These are phyloP conservation scores for Aphrophora alni DNA, from an alignment of 2,888 invertebrate species.

Conservation along the genomic window DNA sequence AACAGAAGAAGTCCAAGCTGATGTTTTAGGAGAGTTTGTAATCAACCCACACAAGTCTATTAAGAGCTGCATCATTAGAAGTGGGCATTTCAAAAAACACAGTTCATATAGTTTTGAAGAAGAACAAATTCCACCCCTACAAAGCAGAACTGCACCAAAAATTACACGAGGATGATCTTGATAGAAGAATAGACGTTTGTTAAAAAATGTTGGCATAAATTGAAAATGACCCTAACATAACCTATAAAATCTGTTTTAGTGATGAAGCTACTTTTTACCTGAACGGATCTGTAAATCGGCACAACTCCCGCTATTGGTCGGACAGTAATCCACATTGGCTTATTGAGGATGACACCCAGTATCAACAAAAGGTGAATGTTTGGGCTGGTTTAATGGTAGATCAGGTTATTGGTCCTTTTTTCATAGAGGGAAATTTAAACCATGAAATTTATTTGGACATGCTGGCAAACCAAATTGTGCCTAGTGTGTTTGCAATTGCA, in stretches of 20 bases:
- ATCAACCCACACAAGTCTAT: no score
- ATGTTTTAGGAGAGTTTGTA: no score
- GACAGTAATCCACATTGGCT: slow-evolving; percentile 14
- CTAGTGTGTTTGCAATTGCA: no score
- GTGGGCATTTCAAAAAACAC: slow-evolving; percentile 6
- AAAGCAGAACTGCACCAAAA: slow-evolving; percentile 11
- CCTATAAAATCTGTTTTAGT: slow-evolving; percentile 15
- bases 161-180: not conserved
- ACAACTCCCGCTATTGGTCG: slow-evolving; percentile 8
- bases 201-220: not conserved
- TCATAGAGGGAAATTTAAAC: slow-evolving; percentile 7
- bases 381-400: slow-evolving; percentile 12
- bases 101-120: slow-evolving; percentile 2
- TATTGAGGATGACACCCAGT: slow-evolving; percentile 13
- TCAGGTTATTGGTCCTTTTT: slow-evolving; percentile 12
- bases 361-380: slow-evolving; percentile 6
- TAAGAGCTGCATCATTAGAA: not conserved
- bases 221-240: not conserved
- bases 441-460: not conserved
- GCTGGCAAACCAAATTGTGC: no score
- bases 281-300: not conserved
- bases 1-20: no score
- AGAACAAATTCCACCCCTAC: slow-evolving; percentile 12
- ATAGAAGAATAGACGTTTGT: not conserved
- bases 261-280: slow-evolving; percentile 2